These are phyloP conservation scores for Calliopsis andreniformis DNA, from an alignment of 1,140 invertebrate genomes.

Conservation along the genomic window DNA sequence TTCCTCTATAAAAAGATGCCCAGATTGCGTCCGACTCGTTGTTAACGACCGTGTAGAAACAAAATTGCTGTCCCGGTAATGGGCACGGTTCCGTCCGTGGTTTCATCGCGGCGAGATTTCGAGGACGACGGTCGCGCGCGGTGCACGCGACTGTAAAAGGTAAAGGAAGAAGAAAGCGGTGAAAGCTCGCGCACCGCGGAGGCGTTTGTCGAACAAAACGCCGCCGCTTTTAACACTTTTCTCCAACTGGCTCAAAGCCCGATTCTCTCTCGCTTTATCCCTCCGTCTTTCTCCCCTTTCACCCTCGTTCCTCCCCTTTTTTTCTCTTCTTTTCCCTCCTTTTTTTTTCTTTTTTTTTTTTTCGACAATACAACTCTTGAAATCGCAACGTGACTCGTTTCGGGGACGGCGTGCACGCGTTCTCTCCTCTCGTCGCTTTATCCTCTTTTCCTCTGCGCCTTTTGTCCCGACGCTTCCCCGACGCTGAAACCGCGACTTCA, in stretches of 20 bases:
- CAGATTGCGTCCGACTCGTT: slow-evolving; percentile 39
- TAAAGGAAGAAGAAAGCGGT: slow-evolving; percentile 45
- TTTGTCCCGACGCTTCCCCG: slow-evolving; percentile 33
- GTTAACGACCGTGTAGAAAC: slow-evolving; percentile 34
- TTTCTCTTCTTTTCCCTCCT: not conserved
- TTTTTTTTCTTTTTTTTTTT: slow-evolving; percentile 3
- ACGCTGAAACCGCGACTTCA: slow-evolving; percentile 48
- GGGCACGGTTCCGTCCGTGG: slow-evolving; percentile 10
- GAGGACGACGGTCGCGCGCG: slow-evolving; percentile 14
- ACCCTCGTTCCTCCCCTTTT: not conserved
- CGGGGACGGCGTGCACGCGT: slow-evolving; percentile 16
- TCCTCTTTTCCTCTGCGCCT: not conserved
- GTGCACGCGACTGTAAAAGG: slow-evolving; percentile 25
- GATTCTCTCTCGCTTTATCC: slow-evolving; percentile 6
- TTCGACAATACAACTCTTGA: slow-evolving; percentile 41
- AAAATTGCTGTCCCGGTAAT: slow-evolving; percentile 40
- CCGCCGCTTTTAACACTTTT: slow-evolving; percentile 65
- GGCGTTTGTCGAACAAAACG: slow-evolving; percentile 62
- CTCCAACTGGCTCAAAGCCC: slow-evolving; percentile 54
- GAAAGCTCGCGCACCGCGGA: slow-evolving; percentile 44
- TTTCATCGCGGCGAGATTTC: slow-evolving; percentile 15
- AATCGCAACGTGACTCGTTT: slow-evolving; percentile 39
- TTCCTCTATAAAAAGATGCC: slow-evolving; percentile 15
- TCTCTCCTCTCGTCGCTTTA: slow-evolving; percentile 31
- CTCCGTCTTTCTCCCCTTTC: not conserved